Conservation (phyloP, 1,140 invertebrate species). For the Protaetia brevitarsis region DNA sequence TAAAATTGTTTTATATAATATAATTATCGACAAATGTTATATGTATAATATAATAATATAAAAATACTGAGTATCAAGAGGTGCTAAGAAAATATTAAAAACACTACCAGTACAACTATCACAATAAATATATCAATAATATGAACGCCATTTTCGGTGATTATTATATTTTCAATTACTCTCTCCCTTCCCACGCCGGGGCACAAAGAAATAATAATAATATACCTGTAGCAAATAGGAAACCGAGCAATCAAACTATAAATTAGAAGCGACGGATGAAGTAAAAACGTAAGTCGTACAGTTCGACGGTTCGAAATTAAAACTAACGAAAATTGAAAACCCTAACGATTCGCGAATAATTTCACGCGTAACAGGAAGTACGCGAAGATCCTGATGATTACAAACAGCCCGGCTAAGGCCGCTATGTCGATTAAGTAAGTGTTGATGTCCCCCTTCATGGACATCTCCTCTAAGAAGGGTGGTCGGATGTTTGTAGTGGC, state of each 20-base stretch:
- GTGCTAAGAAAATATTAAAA: slow-evolving; percentile 20
- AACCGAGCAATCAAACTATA: no score
- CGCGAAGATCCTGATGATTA: slow-evolving; percentile 76
- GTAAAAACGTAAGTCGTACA: no score
- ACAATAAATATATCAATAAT: slow-evolving; percentile 23
- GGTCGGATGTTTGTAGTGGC: slow-evolving; percentile 78
- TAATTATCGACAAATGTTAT: not conserved
- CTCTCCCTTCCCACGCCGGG: no score
- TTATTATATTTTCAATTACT: no score
- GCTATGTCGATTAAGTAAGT: slow-evolving; percentile 82
- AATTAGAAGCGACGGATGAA: no score
- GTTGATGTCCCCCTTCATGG: slow-evolving; percentile 69
- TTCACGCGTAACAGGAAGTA: slow-evolving; percentile 88
- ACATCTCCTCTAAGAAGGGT: slow-evolving; percentile 84
- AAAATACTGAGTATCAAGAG: slow-evolving; percentile 21
- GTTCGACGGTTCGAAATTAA: slow-evolving; percentile 18
- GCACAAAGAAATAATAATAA: no score
- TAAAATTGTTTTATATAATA: not conserved
- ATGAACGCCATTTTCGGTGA: slow-evolving; percentile 11
- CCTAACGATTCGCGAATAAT: slow-evolving; percentile 47
- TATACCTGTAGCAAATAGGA: no score
- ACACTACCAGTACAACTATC: slow-evolving; percentile 17
- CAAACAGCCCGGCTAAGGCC: slow-evolving; percentile 74
- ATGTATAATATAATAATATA: slow-evolving; percentile 20
- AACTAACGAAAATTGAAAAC: not conserved